Evolutionary conservation across 1,140 invertebrate genomes (phyloP), one percentile per base, ranked within the genome.

Genomic region (Stenopsyche tienmushanensis): DNA sequence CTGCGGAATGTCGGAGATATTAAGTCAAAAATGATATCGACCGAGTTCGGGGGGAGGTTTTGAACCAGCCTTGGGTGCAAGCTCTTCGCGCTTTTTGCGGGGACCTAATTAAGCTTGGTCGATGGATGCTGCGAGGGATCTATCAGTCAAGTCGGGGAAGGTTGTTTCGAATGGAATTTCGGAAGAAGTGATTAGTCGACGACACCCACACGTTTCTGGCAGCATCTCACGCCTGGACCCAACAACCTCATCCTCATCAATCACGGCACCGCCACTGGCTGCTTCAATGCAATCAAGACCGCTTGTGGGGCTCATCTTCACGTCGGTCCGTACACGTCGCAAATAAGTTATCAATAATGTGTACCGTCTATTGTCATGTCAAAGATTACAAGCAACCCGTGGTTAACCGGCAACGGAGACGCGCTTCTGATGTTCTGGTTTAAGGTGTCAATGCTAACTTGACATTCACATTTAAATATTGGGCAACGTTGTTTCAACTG

Each of bases 251-350:
- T 7, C n/a, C 21, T 60, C 34, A 65, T 65, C 64, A 65, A 65
- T 65, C 64, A 65, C 44, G 34, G 47, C 53, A n/a, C 60, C 7
- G 23, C 60, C 15, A 44, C 58, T 47, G 58, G 58, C 20, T 66
- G 57, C n/a, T n/a, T n/a, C n/a, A 66, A 66, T 66, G 64, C 57
- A 66, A 62, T 60, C 58, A 59, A 66, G 64, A 62, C 44, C 45
- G 39, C 50, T 59, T 59, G 57, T 59, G 21, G 64, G 42, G 15
- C 44, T 62, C 63, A 15, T 47, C 54, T 9, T 39, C 53, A 24
- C 3, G n/a, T n/a, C n/a, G n/a, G n/a, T n/a, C n/a, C 42, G 47
- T 34, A 34, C 29, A 18, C n/a, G 26, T 17, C 42, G 57, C 42
- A 60, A 60, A 60, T 60, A 60, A 60, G 57, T 60, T 47, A 60